These are phyloP conservation scores for Trichogramma evanescens DNA, from an alignment of 2,888 invertebrate genomes.

Conservation along the genomic window DNA sequence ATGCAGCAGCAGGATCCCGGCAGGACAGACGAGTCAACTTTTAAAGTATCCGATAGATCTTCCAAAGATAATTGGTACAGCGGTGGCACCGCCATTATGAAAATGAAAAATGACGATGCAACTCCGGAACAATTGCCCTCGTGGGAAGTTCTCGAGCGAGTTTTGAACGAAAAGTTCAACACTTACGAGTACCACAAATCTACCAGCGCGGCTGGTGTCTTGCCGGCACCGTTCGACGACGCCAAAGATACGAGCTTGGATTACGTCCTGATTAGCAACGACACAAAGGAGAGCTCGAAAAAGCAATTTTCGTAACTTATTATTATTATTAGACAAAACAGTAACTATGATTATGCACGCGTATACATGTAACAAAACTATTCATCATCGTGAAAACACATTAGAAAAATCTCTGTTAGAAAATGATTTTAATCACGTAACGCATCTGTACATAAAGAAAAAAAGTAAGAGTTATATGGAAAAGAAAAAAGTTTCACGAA, in stretches of 20 bases:
- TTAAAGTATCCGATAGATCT: too few relatives aligned
- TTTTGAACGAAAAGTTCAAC: slow-evolving; percentile 33
- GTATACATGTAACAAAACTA: too few relatives aligned
- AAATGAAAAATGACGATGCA: slow-evolving; percentile 23
- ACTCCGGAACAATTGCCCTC: slow-evolving; percentile 32
- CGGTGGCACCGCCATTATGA: background rate
- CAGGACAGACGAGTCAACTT: slow-evolving; percentile 25
- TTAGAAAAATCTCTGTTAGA: too few relatives aligned
- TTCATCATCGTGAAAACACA: too few relatives aligned
- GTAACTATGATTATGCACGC: too few relatives aligned
- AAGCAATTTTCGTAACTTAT: background rate
- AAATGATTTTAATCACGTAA: too few relatives aligned
- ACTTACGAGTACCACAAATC: slow-evolving; percentile 25
- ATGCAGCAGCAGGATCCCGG: slow-evolving; percentile 34
- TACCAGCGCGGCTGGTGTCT: background rate
- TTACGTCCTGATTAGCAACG: slow-evolving; percentile 23
- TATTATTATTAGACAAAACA: background rate
- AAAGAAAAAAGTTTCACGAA: too few relatives aligned
- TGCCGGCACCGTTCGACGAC: slow-evolving; percentile 22
- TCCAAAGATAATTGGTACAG: slow-evolving; percentile 30
- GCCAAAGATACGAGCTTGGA: slow-evolving; percentile 26
- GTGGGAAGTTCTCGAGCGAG: slow-evolving; percentile 36
- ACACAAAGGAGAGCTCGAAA: slow-evolving; percentile 18
- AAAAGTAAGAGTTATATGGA: too few relatives aligned
- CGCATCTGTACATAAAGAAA: too few relatives aligned